Conservation (phyloP, 1,140 invertebrate genomes). For the Whitmania pigra region DNA sequence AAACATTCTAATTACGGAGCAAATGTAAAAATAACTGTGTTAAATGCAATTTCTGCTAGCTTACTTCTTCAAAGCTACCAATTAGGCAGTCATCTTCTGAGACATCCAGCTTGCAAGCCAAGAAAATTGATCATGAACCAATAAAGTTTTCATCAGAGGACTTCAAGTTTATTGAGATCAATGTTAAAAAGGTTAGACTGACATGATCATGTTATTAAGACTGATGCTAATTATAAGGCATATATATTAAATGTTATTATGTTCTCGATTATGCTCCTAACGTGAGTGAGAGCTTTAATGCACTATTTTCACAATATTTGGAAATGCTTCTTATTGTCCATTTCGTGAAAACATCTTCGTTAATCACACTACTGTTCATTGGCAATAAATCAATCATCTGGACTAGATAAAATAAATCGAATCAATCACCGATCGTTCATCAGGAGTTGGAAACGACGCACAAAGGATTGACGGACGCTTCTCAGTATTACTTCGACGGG, state of each 20-base stretch:
- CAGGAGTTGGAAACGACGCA: slow-evolving; percentile 69
- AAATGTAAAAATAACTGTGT: too few relatives aligned
- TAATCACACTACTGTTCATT: too few relatives aligned
- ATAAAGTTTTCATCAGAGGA: slow-evolving; percentile 4
- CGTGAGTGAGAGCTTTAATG: not conserved
- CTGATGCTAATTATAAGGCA: too few relatives aligned
- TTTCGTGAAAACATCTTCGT: not conserved
- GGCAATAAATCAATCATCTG: slow-evolving; percentile 42
- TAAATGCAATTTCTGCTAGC: too few relatives aligned
- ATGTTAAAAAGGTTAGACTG: slow-evolving; percentile 4
- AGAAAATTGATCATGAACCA: not conserved
- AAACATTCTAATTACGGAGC: too few relatives aligned
- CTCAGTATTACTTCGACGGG: slow-evolving; percentile 90
- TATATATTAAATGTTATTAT: too few relatives aligned
- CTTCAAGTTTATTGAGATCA: slow-evolving; percentile 2
- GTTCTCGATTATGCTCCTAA: too few relatives aligned
- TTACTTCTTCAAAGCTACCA: too few relatives aligned
- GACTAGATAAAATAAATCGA: too few relatives aligned
- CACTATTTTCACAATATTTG: not conserved
- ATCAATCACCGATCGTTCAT: too few relatives aligned
- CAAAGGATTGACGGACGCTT: slow-evolving; percentile 67
- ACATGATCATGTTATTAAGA: not conserved
- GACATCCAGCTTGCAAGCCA: not conserved
- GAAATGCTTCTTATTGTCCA: not conserved
- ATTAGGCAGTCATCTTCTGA: too few relatives aligned